phyloP scores from a whole-genome alignment of 2,113 vertebrate genomes.

The Toxostoma redivivum region DNA sequence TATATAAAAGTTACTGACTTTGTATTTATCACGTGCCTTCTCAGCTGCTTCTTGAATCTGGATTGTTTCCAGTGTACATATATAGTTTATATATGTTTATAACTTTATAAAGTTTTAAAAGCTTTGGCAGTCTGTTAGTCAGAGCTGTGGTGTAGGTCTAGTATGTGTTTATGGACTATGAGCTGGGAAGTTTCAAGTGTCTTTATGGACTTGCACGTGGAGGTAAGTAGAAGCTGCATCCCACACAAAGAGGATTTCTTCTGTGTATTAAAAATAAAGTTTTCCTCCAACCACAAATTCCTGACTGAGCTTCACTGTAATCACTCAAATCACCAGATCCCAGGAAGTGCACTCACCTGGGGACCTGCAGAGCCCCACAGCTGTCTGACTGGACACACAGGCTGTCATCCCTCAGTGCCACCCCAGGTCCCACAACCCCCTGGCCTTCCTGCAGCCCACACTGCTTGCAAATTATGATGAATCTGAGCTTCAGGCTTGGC shows the following conservation, averaged over 20 bases:
- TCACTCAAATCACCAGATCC: neutral
- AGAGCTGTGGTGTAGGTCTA: neutral
- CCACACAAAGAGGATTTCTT: neutral
- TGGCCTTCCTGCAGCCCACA: neutral
- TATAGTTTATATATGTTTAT: constrained; percentile 5
- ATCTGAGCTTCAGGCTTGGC: neutral
- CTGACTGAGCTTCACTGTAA: neutral
- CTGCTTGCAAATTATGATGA: neutral
- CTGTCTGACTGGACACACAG: neutral
- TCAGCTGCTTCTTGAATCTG: neutral
- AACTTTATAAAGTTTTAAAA: constrained; percentile 39
- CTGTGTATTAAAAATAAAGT: neutral
- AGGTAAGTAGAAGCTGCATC: neutral
- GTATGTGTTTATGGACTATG: neutral
- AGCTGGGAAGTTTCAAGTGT: neutral
- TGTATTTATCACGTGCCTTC: neutral
- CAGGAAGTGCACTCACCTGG: neutral
- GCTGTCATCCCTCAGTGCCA: neutral
- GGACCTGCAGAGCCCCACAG: neutral
- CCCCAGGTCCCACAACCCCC: neutral
- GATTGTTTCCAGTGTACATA: neutral
- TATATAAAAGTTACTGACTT: neutral
- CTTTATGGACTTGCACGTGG: neutral
- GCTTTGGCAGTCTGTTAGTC: neutral
- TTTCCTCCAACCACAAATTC: neutral